Evolutionary conservation across 2,797 vertebrate species (phyloP).

Genomic region (Trematomus bernacchii): DNA sequence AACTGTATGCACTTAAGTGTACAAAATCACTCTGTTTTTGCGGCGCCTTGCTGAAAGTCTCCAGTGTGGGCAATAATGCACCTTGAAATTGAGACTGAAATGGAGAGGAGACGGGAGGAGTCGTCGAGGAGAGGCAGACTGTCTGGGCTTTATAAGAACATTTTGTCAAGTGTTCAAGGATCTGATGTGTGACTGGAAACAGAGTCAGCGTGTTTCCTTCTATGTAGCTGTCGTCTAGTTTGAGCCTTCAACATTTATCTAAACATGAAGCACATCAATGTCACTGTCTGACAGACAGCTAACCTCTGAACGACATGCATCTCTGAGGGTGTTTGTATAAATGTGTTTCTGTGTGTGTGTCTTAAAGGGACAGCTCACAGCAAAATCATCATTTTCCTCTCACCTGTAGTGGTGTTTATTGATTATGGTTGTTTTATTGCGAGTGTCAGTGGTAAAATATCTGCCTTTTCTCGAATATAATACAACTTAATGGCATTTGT

Average conservation of each 20-base stretch:
- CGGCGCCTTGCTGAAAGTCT: conserved; percentile 45
- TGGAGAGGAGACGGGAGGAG: conserved; percentile 31
- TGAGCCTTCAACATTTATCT: conserved; percentile 7
- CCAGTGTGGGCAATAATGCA: conserved; percentile 47
- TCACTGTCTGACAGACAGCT: conserved; percentile 28
- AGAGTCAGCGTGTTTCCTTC: conserved; percentile 3
- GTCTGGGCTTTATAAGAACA: conserved; percentile 36
- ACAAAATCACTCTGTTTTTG: conserved; percentile 58
- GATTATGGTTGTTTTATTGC: too few relatives aligned
- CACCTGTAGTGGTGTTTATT: too few relatives aligned
- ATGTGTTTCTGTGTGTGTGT: conserved; percentile 2
- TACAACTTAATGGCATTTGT: too few relatives aligned
- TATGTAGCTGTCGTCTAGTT: conserved; percentile 7
- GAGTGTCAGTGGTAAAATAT: too few relatives aligned
- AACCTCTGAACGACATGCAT: neutral
- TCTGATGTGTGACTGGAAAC: conserved; percentile 36
- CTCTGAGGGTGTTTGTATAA: conserved; percentile 1
- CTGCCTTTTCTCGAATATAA: too few relatives aligned
- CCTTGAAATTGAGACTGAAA: conserved; percentile 71
- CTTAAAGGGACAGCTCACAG: neutral
- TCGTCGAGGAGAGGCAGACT: conserved; percentile 20
- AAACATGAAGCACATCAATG: conserved; percentile 29
- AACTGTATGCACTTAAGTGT: conserved; percentile 42
- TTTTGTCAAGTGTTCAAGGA: conserved; percentile 38
- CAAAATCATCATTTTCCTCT: too few relatives aligned